Base-by-base conservation (phyloP, 35 echinoderm and acorn worm species). In the Ophioderma brevispina region DNA sequence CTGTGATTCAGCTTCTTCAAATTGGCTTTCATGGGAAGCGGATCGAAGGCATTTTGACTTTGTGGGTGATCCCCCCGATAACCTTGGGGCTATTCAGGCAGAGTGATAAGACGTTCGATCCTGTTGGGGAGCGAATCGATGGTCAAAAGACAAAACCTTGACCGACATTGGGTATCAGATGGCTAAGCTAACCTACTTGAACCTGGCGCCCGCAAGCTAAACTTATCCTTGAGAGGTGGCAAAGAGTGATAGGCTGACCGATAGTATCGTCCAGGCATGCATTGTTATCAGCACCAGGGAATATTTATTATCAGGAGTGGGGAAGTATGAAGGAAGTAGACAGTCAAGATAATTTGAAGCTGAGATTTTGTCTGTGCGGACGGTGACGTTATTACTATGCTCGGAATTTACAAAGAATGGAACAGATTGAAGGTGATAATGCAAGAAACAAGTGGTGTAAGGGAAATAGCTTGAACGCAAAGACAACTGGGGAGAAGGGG, bases 161-260 rank as follows among this genome's bases (percentile, higher is more conserved):
- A 89, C 87, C 25, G 31, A 79, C 13, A 10, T 89, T 34, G 87
- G 87, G 35, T 15, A 40, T 11, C 23, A 59, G 32, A 89, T 89
- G 78, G 78, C 78, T n/a, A 64, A 38, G 31, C 36, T 89, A 8
- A n/a, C n/a, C 78, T 78, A 0, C 23, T 89, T 6, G 87, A 89
- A 70, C 87, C 87, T 80, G n/a, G n/a, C 78, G 87, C 31, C 79
- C 81, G 4, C n/a, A n/a, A n/a, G 78, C 87, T 33, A 89, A 89
- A 56, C 0, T 89, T 21, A 41, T 89, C 64, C 87, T 89, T 36
- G 55, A 80, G 38, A 64, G 78, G 78, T 37, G 38, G 79, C 50
- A 64, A 35, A 81, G 32, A 64, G 34, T 17, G 36, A 40, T 25
- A 37, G 81, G 33, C 33, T 46, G 3, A 36, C 40, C 35, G 87